Conservation (phyloP, 2,888 invertebrate species). For the Lasioglossum zephyrum region DNA sequence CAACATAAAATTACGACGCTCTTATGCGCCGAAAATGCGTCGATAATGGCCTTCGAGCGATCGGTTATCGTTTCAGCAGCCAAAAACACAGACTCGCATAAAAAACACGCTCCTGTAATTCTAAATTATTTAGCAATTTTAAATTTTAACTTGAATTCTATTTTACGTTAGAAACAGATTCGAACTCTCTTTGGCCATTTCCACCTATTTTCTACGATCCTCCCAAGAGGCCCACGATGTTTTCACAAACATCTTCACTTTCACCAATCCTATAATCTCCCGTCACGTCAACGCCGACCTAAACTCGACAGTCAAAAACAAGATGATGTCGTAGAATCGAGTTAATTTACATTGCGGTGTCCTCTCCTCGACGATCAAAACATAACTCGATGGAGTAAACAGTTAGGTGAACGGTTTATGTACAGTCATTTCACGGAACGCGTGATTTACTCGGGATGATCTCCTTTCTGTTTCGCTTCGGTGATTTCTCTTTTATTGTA, state of each 20-base stretch:
- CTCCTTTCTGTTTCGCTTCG: background rate
- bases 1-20: constrained; percentile 29
- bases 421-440: background rate
- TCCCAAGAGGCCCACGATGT: background rate
- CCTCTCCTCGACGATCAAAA: constrained; percentile 25
- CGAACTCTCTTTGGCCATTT: background rate
- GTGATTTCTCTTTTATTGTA: background rate
- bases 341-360: constrained; percentile 36
- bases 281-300: background rate
- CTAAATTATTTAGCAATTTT: background rate
- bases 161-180: background rate
- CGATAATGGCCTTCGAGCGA: constrained; percentile 39
- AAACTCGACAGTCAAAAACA: constrained; percentile 29
- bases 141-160: background rate
- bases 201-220: background rate
- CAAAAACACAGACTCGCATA: constrained; percentile 11
- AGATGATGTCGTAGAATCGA: constrained; percentile 13
- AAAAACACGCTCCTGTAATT: constrained; percentile 3
- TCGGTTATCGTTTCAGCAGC: constrained; percentile 38
- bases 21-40: constrained; percentile 12
- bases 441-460: constrained; percentile 10
- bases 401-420: constrained; percentile 18
- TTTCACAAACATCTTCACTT: constrained; percentile 12
- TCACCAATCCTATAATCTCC: background rate
- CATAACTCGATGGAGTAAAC: constrained; percentile 24